phyloP scores from a whole-genome alignment of 2,113 vertebrate species.

The Poeciliopsis retropinna region DNA sequence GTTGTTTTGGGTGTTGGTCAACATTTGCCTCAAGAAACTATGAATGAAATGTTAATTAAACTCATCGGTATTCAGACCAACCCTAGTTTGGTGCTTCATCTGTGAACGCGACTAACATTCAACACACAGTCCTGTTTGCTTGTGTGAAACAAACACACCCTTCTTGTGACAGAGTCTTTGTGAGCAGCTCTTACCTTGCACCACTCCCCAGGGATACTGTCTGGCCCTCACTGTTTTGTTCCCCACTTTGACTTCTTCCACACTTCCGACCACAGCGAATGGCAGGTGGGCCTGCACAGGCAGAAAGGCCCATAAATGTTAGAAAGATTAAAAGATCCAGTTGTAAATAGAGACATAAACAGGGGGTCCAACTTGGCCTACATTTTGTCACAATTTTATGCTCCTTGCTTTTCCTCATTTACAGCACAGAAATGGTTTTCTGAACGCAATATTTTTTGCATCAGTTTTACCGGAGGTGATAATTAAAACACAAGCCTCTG shows the following conservation, averaged over 20 bases:
- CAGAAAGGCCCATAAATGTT: slow-evolving; percentile 7
- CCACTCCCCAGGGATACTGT: slow-evolving; percentile 97
- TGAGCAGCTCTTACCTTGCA: slow-evolving; percentile 88
- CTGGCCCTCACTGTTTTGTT: slow-evolving; percentile 96
- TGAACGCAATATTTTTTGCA: slow-evolving; percentile 1
- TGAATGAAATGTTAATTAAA: too few species aligned
- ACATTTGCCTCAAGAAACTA: too few species aligned
- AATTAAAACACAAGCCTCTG: slow-evolving; percentile 20
- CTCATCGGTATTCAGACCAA: not conserved
- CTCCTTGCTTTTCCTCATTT: not conserved
- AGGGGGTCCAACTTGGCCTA: not conserved
- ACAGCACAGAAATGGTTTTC: not conserved
- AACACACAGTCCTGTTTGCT: slow-evolving; percentile 2
- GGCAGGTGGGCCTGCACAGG: slow-evolving; percentile 90
- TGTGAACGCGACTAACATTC: not conserved
- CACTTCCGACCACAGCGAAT: slow-evolving; percentile 96
- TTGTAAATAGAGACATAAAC: not conserved
- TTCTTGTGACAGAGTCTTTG: not conserved
- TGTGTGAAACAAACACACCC: slow-evolving; percentile 26
- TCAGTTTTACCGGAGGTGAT: slow-evolving; percentile 25
- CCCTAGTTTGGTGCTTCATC: not conserved
- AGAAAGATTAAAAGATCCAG: slow-evolving; percentile 10
- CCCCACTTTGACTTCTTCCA: slow-evolving; percentile 96
- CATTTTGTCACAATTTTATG: not conserved
- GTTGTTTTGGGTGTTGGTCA: too few species aligned